These are phyloP conservation scores for Halcyon chelicuti DNA, from an alignment of 2,797 vertebrate genomes.

Conservation along the genomic window DNA sequence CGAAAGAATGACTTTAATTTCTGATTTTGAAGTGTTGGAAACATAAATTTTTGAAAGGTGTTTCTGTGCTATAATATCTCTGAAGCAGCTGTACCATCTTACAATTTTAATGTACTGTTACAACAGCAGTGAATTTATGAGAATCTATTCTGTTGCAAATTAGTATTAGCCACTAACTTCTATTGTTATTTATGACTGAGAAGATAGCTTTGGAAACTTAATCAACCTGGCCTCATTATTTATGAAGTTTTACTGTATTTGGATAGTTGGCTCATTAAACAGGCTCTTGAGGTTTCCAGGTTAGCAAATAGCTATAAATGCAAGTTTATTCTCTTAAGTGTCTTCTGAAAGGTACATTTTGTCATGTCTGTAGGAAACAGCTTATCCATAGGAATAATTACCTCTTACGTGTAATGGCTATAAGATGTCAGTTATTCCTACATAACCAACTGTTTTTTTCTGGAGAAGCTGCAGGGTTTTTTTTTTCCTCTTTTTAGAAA, in stretches of 20 bases:
- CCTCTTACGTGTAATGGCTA: background rate
- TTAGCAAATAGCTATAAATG: slow-evolving; percentile 19
- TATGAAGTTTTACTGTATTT: slow-evolving; percentile 28
- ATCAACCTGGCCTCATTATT: slow-evolving; percentile 44
- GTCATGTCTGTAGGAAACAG: background rate
- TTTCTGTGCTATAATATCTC: background rate
- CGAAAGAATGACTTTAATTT: background rate
- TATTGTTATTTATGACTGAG: slow-evolving; percentile 51
- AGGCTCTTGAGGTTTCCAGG: background rate
- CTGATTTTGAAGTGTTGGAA: background rate
- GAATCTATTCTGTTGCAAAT: slow-evolving; percentile 12
- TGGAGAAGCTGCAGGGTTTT: background rate
- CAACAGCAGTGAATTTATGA: slow-evolving; percentile 23
- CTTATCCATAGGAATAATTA: background rate
- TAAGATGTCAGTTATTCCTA: background rate
- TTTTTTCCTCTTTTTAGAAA: background rate
- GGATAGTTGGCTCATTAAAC: slow-evolving; percentile 31
- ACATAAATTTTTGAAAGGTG: background rate
- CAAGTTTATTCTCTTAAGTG: slow-evolving; percentile 2
- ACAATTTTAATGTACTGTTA: slow-evolving; percentile 37
- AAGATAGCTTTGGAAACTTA: slow-evolving; percentile 42
- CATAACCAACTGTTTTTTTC: background rate
- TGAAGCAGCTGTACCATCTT: background rate
- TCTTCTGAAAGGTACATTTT: background rate
- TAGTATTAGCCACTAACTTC: slow-evolving; percentile 28